Base-by-base conservation (phyloP, 2,888 invertebrate species). In the Caenorhabditis sinica region DNA sequence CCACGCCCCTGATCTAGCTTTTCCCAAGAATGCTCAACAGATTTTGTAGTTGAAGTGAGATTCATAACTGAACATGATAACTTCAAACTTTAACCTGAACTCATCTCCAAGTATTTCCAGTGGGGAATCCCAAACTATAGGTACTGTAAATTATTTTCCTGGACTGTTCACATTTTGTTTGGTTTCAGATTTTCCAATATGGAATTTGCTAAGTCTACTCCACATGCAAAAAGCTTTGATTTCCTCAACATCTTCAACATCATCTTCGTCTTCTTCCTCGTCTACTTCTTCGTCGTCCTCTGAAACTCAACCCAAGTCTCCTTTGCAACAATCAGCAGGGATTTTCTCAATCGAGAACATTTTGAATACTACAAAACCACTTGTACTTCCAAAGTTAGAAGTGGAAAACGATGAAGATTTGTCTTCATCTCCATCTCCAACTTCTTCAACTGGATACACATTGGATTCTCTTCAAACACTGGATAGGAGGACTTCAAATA, bases 281-380 rank as follows among this genome's bases (percentile, higher is more conserved):
- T 45, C 25, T 45, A 43, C 15, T 49, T 49, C 60, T 58, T 61
- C 72, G 17, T 58, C 33, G 5, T 61, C 72, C 0, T 60, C 61
- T 43, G 72, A 73, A 6, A 23, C 43, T 30, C 60, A 11, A 9
- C 30, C 45, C 45, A 61, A 61, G 13, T 49, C 45, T 15, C 45
- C 45, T 17, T 33, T 25, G 15, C 40, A 36, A 56, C 30, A 53
- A 15, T 15, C 15, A 17, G n/a, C 30, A 6, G 17, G 53, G 4
- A 36, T n/a, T n/a, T 82, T 82, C 13, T 71, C 75, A 20, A 82
- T 82, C 33, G 82, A 82, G 25, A 75, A 75, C 36, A 65, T 82
- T 58, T 40, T 82, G 43, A 72, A 69, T 9, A 40, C 53, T 6
- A 33, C 51, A 4, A 69, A 56, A 4, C 15, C 20, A 23, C 9